Evolutionary conservation across 2,888 invertebrate species (phyloP).

Genomic region (Itoplectis maculator): DNA sequence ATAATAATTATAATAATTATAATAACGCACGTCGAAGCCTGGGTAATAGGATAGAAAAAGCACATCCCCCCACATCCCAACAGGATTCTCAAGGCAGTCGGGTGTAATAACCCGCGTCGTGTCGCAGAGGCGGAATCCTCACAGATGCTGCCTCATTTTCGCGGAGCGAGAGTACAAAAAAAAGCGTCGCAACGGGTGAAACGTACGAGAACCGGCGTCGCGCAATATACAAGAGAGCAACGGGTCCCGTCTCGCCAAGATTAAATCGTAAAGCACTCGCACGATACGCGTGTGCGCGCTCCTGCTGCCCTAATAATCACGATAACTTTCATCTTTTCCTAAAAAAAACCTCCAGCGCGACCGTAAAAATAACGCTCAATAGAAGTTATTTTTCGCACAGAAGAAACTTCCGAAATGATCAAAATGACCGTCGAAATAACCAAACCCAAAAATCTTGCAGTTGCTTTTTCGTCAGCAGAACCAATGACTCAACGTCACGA

Average conservation of each 20-base stretch:
- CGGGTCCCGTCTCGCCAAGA: background rate
- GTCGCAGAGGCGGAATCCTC: constrained; percentile 16
- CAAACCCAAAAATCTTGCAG: no score
- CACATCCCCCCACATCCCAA: background rate
- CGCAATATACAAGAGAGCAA: background rate
- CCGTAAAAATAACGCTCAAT: no score
- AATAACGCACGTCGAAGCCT: constrained; percentile 25
- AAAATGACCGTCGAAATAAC: no score
- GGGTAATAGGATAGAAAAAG: background rate
- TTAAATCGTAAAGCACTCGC: constrained; percentile 2
- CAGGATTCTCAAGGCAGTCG: constrained; percentile 32
- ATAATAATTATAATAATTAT: constrained; percentile 7
- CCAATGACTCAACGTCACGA: no score
- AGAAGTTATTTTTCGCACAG: no score
- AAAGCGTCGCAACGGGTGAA: background rate
- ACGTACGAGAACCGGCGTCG: background rate
- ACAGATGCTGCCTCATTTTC: constrained; percentile 12
- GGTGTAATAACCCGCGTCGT: constrained; percentile 4
- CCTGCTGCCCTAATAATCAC: background rate
- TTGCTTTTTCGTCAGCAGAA: no score
- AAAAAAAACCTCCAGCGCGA: no score
- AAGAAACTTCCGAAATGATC: no score
- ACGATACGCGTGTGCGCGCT: background rate
- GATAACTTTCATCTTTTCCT: no score
- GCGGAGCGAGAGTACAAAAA: background rate